Percentiles rank a stretch among this genome's conserved stretches.
Conservation (phyloP, 2,888 invertebrate species). For the Fissipunctia ypsillon region DNA sequence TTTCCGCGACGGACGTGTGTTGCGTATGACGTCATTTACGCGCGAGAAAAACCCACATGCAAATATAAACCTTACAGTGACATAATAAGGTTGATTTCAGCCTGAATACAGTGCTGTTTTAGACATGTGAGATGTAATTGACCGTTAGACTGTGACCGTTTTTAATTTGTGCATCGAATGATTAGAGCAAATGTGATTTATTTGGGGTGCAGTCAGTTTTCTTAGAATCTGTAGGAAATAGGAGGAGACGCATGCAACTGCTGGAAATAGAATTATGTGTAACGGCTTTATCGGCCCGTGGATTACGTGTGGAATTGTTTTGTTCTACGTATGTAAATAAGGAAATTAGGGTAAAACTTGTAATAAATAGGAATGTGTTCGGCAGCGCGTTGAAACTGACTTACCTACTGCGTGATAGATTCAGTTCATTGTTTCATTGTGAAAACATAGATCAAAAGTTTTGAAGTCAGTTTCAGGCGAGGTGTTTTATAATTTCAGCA, state of each 20-base stretch:
- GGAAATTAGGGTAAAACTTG: constrained; percentile 40
- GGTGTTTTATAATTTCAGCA: background rate
- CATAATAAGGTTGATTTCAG: constrained; percentile 58
- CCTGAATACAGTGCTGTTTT: constrained; percentile 57
- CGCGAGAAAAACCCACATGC: constrained; percentile 36
- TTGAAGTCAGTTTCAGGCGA: background rate
- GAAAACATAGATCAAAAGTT: background rate
- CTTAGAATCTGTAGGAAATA: constrained; percentile 47
- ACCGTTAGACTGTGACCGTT: constrained; percentile 70
- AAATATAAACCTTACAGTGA: constrained; percentile 42
- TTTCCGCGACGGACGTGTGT: constrained; percentile 66
- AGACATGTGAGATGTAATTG: constrained; percentile 65
- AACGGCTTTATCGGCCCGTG: constrained; percentile 41
- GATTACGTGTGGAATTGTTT: constrained; percentile 49
- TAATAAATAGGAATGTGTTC: background rate
- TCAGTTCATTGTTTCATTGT: background rate
- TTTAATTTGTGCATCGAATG: constrained; percentile 71
- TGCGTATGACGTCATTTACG: constrained; percentile 68
- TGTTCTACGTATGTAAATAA: constrained; percentile 34
- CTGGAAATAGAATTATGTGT: constrained; percentile 53
- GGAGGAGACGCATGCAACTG: constrained; percentile 49
- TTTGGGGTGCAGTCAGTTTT: constrained; percentile 56
- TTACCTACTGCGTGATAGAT: background rate
- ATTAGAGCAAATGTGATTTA: constrained; percentile 65
- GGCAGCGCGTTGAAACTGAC: background rate